phyloP scores from a whole-genome alignment of 2,113 vertebrate species.

The Ptilorrhoa leucosticta region DNA sequence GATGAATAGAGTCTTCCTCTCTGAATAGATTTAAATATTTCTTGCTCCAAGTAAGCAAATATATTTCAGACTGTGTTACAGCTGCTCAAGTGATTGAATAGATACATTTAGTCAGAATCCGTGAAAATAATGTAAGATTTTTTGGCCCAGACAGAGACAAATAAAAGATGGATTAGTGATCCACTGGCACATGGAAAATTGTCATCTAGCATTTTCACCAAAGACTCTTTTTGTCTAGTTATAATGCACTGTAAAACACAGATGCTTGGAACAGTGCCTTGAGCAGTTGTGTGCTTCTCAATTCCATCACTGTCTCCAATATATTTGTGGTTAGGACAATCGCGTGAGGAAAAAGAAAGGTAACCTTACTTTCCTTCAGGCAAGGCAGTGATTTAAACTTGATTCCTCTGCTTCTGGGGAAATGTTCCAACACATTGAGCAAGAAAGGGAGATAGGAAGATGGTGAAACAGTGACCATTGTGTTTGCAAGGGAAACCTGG shows the following conservation, averaged over 20 bases:
- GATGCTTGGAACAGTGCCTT: neutral
- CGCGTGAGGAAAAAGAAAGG: neutral
- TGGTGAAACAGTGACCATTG: neutral
- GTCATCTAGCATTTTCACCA: neutral
- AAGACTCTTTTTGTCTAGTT: neutral
- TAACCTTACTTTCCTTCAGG: neutral
- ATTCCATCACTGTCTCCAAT: neutral
- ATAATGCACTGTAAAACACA: neutral
- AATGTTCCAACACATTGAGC: neutral
- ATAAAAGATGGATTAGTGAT: neutral
- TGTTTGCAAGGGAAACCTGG: neutral
- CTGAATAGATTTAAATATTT: neutral
- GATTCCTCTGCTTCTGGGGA: neutral
- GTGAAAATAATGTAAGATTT: neutral
- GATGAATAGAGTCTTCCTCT: neutral
- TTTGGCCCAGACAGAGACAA: neutral
- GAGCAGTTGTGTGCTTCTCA: neutral
- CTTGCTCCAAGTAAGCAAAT: neutral
- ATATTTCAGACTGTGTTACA: neutral
- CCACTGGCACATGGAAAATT: neutral
- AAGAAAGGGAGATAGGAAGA: neutral
- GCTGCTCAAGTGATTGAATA: neutral
- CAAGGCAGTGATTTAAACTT: neutral
- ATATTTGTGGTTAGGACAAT: neutral
- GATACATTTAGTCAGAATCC: neutral